These are phyloP conservation scores for Columbina picui DNA, from an alignment of 2,113 vertebrate species.

Conservation along the genomic window DNA sequence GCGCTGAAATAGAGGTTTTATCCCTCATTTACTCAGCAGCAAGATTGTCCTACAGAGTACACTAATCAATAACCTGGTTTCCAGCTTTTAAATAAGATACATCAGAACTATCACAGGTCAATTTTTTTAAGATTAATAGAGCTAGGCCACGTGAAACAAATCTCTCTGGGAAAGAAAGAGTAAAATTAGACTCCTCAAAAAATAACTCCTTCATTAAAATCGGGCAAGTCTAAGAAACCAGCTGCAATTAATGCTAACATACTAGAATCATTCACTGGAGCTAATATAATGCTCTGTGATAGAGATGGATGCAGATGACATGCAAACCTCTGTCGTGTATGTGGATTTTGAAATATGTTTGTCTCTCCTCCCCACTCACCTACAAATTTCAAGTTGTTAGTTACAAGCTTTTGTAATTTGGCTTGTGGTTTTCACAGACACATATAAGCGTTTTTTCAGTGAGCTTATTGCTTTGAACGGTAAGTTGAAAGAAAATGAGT, in stretches of 20 bases:
- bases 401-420: not conserved
- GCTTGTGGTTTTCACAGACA: not conserved
- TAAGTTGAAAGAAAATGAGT: not conserved
- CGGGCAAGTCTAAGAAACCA: not conserved
- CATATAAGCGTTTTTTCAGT: not conserved
- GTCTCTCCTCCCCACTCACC: not conserved
- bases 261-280: not conserved
- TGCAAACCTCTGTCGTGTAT: not conserved
- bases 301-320: not conserved
- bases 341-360: not conserved
- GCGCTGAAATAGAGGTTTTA: not conserved
- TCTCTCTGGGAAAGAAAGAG: not conserved
- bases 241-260: not conserved
- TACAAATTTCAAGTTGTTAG: not conserved
- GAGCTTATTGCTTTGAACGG: not conserved
- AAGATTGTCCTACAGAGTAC: not conserved
- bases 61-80: not conserved
- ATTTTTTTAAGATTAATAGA: not conserved
- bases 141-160: not conserved
- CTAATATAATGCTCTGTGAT: not conserved
- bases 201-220: not conserved
- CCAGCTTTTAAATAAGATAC: slow-evolving; percentile 1
- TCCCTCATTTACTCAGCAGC: not conserved
- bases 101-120: not conserved
- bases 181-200: not conserved